Evolutionary conservation across 64 coral and sea anemone genomes (phyloP), one percentile per base, ranked within the genome.

Genomic region (Stylophora pistillata): DNA sequence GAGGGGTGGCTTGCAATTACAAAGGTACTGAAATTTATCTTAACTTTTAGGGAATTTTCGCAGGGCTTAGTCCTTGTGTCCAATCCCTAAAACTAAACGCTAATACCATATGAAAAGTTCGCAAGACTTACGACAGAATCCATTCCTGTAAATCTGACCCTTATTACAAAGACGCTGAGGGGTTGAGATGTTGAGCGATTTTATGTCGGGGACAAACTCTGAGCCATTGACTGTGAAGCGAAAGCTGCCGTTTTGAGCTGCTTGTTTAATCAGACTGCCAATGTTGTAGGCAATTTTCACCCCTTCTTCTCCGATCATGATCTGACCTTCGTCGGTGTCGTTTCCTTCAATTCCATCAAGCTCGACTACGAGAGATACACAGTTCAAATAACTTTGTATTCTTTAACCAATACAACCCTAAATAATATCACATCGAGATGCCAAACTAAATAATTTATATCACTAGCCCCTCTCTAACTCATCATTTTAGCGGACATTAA

Each of bases 111-210:
- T 47, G 3, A 47, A 4, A 25, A 25, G 1, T 21, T 12, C 12
- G 9, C 64, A 0, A 11, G 23, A 89, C 52, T 81, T 89, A 89
- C 88, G 23, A 17, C 88, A 89, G 53, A 72, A 29, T 56, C 62
- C 64, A 30, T 78, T 77, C 58, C 78, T 89, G 15, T 34, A 81
- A 47, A 71, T 63, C 73, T 89, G 88, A 21, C 88, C 88, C n/a
- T 20, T 58, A 18, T 5, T 18, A 58, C 88, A 89, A 13, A 4
- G 15, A 21, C 15, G 78, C 11, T 55, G 9, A 81, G 88, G 77
- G 3, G 56, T n/a, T 32, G 88, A 72, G 30, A 80, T 58, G 26
- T 69, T 81, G 54, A 92, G 34, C 10, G 85, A 87, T 3, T 74
- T 9, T 37, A 16, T 62, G 20, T 80, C 56, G 9, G 91, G 65